A percentile compares a stretch with the other conserved stretches of the same genome.
These are phyloP conservation scores for Caenorhabditis wallacei DNA, from an alignment of 2,888 invertebrate genomes.

Conservation along the genomic window DNA sequence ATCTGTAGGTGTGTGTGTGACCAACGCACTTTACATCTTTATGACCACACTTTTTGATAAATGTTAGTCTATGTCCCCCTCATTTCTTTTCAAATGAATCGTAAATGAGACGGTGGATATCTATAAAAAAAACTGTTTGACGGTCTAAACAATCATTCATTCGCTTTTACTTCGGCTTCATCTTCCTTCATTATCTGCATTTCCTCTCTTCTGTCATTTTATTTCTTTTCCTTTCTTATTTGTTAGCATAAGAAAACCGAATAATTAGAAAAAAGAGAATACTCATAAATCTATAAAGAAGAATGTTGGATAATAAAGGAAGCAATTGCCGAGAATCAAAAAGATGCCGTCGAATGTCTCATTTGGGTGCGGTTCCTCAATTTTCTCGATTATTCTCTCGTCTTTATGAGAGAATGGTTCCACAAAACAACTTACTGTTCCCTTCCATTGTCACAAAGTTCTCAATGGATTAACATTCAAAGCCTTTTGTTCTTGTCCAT, in stretches of 20 bases:
- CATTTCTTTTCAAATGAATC: slow-evolving; percentile 9
- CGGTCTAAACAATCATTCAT: slow-evolving; percentile 61
- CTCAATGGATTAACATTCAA: slow-evolving; percentile 50
- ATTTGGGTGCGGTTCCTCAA: slow-evolving; percentile 27
- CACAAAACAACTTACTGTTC: not conserved
- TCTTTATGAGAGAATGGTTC: not conserved
- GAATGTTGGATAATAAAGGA: slow-evolving; percentile 7
- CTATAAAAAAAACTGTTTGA: slow-evolving; percentile 59
- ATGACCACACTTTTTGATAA: slow-evolving; percentile 53
- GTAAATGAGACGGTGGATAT: slow-evolving; percentile 22
- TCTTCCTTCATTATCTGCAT: slow-evolving; percentile 37
- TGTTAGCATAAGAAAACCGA: slow-evolving; percentile 27
- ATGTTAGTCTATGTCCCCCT: slow-evolving; percentile 39
- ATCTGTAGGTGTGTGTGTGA: slow-evolving; percentile 17
- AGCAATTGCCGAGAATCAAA: slow-evolving; percentile 18
- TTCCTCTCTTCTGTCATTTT: slow-evolving; percentile 18
- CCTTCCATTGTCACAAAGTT: slow-evolving; percentile 8
- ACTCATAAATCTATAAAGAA: slow-evolving; percentile 39
- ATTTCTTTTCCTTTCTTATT: slow-evolving; percentile 2
- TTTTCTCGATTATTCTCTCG: slow-evolving; percentile 3
- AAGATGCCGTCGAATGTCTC: slow-evolving; percentile 26
- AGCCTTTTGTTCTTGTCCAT: slow-evolving; percentile 44
- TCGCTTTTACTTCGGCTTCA: slow-evolving; percentile 27
- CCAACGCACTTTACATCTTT: slow-evolving; percentile 48
- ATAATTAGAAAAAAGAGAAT: slow-evolving; percentile 8